Evolutionary conservation across 2,113 vertebrate species (phyloP), one percentile per base, ranked within the genome.

Genomic region (Bostrychus sinensis): DNA sequence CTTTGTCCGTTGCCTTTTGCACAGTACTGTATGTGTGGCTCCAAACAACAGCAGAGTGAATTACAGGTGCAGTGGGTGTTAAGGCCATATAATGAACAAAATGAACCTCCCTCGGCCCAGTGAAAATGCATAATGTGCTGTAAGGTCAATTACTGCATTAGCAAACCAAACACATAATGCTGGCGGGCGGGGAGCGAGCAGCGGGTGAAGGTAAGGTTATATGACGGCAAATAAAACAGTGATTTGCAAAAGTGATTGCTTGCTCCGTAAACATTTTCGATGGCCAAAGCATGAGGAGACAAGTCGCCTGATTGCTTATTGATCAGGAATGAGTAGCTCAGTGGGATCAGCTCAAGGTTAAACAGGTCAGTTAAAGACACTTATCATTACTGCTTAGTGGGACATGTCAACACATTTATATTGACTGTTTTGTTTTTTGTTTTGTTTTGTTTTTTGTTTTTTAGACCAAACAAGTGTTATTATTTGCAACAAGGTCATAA

Each of bases 301-400:
- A 77, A 85, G 80, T 84, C 70, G 72, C 62, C 78, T 90, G 87
- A 91, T 89, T 89, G 82, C 82, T 91, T 89, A 91, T 91, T 93
- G 91, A 91, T 92, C 81, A 88, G 66, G 63, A 82, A 79, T 78
- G 84, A 77, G 81, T 67, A 72, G 34, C 70, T 61, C 64, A 71
- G 63, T 56, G 34, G 78, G 80, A 86, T 77, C 70, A 61, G 68
- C 43, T 73, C 70, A 82, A 80, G 85, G 85, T 82, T 66, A 61
- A 48, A 65, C 41, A 79, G 88, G 83, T 88, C 80, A 78, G 36
- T 65, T 32, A 74, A 32, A 67, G 42, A 37, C 37, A 42, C 34
- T 39, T 62, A 38, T 61, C 71, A 63, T 75, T 43, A 62, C 75
- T 61, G 32, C 10, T 58, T 55, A n/a, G 19, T 58, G 39, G 62